Percentiles rank a stretch among this genome's conserved stretches.
phyloP scores from a whole-genome alignment of 2,888 invertebrate genomes.

The Leptopilina drosophilae region DNA sequence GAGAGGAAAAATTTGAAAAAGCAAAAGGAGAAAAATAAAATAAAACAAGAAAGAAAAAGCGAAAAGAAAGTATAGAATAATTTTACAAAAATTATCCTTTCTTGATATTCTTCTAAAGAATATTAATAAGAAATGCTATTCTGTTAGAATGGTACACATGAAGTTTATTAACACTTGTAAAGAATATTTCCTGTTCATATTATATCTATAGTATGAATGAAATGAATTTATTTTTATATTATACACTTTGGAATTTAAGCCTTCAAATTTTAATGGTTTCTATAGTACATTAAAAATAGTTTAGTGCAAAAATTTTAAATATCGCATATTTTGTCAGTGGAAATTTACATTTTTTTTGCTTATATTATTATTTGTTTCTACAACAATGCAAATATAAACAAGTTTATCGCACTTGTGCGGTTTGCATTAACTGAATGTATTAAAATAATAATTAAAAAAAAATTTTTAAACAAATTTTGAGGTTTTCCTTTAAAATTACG shows the following conservation, averaged over 20 bases:
- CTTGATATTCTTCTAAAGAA: background rate
- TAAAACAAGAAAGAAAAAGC: too few relatives aligned
- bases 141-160: background rate
- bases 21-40: too few relatives aligned
- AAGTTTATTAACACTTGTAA: conserved; percentile 9
- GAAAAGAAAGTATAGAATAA: background rate
- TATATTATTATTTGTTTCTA: background rate
- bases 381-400: background rate
- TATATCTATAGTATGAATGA: background rate
- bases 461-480: background rate
- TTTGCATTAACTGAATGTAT: background rate
- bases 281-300: background rate
- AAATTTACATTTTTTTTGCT: background rate
- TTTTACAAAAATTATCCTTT: background rate
- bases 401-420: conserved; percentile 2
- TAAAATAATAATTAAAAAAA: background rate
- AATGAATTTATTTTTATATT: background rate
- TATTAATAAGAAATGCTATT: conserved; percentile 1
- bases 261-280: background rate
- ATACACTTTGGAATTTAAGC: background rate
- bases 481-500: too few relatives aligned
- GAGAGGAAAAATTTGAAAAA: too few relatives aligned
- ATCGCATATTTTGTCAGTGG: background rate
- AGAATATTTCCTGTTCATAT: conserved; percentile 6
- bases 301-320: background rate